Conservation (phyloP, 2,888 invertebrate species). For the Corbicula japonica region DNA sequence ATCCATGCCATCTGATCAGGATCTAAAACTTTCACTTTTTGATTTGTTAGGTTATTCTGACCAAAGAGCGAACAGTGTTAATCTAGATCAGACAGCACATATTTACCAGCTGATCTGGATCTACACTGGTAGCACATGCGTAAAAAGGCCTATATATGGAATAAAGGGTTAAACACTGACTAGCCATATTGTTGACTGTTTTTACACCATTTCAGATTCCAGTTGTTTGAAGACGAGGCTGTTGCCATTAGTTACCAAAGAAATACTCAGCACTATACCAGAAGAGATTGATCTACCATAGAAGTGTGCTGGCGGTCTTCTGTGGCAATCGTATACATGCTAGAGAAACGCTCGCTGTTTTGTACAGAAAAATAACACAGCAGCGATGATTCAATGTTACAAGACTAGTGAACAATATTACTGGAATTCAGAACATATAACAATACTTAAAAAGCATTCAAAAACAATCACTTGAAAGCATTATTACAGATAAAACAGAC, state of each 20-base stretch:
- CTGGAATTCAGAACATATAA: neutral
- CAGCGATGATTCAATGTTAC: neutral
- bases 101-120: neutral
- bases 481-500: neutral
- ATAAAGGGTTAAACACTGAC: too few relatives aligned
- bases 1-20: too few relatives aligned
- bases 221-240: constrained; percentile 37
- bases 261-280: constrained; percentile 22
- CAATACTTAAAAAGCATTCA: neutral
- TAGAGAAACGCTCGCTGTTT: neutral
- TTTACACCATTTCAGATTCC: constrained; percentile 46
- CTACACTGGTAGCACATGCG: neutral
- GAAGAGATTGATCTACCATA: constrained; percentile 18
- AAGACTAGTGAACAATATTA: neutral
- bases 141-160: too few relatives aligned
- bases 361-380: neutral
- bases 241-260: neutral
- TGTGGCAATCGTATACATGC: neutral
- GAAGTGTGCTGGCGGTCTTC: neutral
- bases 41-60: neutral
- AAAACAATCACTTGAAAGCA: neutral
- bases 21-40: neutral
- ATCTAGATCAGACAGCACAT: constrained; percentile 7
- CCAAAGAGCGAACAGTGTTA: neutral
- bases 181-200: neutral